These are phyloP conservation scores for Eulemur albifrons DNA, from an alignment of 2,797 vertebrate species.

Conservation along the genomic window DNA sequence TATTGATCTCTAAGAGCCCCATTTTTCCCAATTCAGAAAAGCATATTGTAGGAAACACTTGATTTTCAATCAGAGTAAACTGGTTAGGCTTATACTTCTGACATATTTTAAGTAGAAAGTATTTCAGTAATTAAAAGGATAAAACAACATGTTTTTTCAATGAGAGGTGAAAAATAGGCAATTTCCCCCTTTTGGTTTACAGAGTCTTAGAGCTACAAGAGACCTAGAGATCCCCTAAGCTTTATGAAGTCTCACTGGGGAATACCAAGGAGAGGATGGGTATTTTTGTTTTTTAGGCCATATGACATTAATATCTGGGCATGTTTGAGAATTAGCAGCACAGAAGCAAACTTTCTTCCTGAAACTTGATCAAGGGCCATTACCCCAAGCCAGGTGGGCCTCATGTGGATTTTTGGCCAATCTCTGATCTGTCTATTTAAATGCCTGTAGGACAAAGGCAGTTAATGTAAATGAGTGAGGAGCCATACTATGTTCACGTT, in stretches of 20 bases:
- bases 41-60: conserved; percentile 73
- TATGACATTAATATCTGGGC: neutral
- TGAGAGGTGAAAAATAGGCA: conserved; percentile 28
- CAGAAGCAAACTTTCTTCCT: neutral
- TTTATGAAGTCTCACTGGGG: neutral
- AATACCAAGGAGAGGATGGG: neutral
- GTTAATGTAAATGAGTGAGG: neutral
- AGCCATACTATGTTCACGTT: neutral
- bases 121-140: conserved; percentile 72
- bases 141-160: conserved; percentile 50
- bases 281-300: neutral
- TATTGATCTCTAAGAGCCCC: conserved; percentile 76
- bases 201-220: neutral
- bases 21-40: conserved; percentile 75
- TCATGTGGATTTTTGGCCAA: neutral
- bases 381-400: neutral
- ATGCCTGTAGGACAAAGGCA: neutral
- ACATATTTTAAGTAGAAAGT: conserved; percentile 70
- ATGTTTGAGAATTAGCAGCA: neutral
- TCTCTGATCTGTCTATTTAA: neutral
- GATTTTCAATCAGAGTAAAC: conserved; percentile 70
- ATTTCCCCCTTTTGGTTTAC: conserved; percentile 37
- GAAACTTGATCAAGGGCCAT: neutral
- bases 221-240: neutral
- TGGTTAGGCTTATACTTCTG: conserved; percentile 63